Conservation (phyloP, 2,113 vertebrate species). For the Seriola aureovittata region DNA sequence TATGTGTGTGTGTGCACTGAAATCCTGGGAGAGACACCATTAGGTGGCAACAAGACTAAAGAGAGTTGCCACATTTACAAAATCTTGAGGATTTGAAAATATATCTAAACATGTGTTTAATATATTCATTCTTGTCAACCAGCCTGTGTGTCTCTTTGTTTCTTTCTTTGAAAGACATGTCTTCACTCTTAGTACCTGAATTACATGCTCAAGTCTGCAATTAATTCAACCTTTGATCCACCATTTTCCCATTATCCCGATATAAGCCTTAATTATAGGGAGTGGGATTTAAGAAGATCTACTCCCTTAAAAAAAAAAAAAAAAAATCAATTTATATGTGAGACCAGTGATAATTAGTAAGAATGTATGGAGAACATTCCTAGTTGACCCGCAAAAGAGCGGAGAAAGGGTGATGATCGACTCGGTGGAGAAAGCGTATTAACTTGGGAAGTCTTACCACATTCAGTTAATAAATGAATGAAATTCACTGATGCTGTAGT, state of each 20-base stretch:
- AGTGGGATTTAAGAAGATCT: slow-evolving; percentile 79
- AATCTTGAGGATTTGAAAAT: neutral
- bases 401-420: slow-evolving; percentile 21
- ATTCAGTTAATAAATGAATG: slow-evolving; percentile 3
- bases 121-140: neutral
- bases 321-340: slow-evolving; percentile 69
- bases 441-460: slow-evolving; percentile 10
- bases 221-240: slow-evolving; percentile 79
- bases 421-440: neutral
- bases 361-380: slow-evolving; percentile 70
- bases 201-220: slow-evolving; percentile 66
- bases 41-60: slow-evolving; percentile 56
- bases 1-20: neutral
- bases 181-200: slow-evolving; percentile 46
- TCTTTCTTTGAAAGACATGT: slow-evolving; percentile 1
- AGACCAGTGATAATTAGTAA: slow-evolving; percentile 74
- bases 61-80: slow-evolving; percentile 15
- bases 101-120: neutral
- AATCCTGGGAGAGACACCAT: slow-evolving; percentile 47
- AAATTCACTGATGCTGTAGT: neutral
- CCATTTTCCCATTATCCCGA: slow-evolving; percentile 72
- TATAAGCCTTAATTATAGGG: slow-evolving; percentile 80
- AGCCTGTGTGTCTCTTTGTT: slow-evolving; percentile 15
- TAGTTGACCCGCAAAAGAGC: slow-evolving; percentile 57
- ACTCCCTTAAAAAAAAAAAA: slow-evolving; percentile 72